phyloP scores from a whole-genome alignment of 2,113 vertebrate species.

The Herpailurus yagouaroundi region DNA sequence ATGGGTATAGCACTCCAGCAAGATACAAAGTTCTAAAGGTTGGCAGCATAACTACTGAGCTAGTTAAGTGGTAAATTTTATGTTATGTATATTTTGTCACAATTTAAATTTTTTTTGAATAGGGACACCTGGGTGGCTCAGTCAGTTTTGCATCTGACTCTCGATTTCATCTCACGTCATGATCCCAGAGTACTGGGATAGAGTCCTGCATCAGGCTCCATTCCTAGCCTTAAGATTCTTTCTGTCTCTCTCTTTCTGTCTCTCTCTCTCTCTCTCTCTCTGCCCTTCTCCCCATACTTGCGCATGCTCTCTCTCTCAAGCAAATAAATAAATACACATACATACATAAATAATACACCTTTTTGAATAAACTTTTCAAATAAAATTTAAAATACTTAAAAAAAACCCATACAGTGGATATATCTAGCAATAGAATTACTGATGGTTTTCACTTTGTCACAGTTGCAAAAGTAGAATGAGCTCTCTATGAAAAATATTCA shows the following conservation, averaged over 20 bases:
- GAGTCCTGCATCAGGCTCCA: too few relatives aligned
- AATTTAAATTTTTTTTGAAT: background rate
- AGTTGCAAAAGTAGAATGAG: background rate
- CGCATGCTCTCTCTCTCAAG: too few relatives aligned
- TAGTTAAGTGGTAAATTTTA: background rate
- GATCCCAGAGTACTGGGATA: too few relatives aligned
- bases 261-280: too few relatives aligned
- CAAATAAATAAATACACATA: too few relatives aligned
- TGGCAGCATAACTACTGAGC: background rate
- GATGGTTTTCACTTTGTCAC: background rate
- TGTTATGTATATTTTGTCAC: background rate
- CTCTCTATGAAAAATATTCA: background rate
- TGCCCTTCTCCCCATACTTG: too few relatives aligned
- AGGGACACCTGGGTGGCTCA: background rate
- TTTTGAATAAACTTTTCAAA: background rate
- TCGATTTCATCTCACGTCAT: too few relatives aligned
- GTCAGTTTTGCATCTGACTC: too few relatives aligned
- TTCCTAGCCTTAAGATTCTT: too few relatives aligned
- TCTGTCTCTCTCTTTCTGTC: too few relatives aligned
- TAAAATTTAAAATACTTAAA: background rate
- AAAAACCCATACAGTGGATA: background rate
- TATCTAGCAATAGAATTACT: background rate
- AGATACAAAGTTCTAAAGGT: background rate
- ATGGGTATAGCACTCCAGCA: background rate
- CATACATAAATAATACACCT: too few relatives aligned